Evolutionary conservation across 2,797 vertebrate species (phyloP).

Genomic region (Strix occidentalis): DNA sequence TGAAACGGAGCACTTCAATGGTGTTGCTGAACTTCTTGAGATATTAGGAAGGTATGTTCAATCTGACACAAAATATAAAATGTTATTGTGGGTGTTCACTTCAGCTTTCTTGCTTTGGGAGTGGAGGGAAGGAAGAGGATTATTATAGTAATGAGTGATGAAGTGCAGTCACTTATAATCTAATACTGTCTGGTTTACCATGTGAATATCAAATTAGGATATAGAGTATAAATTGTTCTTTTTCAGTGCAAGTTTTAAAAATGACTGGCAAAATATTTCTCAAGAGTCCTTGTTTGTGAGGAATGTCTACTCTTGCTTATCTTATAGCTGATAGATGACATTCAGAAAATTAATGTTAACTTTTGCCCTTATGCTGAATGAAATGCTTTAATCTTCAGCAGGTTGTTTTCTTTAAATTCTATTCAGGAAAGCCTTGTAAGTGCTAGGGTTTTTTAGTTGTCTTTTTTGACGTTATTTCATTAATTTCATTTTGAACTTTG

Average conservation of each 20-base stretch:
- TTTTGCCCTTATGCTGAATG: neutral
- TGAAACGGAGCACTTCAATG: slow-evolving; percentile 98
- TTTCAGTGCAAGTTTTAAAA: neutral
- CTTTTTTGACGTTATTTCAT: neutral
- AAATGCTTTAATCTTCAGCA: neutral
- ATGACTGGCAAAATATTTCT: neutral
- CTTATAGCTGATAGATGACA: neutral
- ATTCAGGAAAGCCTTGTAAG: neutral
- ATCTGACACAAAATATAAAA: neutral
- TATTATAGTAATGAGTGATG: neutral
- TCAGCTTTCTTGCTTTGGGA: neutral
- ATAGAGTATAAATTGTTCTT: neutral
- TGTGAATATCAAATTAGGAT: neutral
- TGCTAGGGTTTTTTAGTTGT: neutral
- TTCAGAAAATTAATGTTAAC: neutral
- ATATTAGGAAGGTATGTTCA: slow-evolving; percentile 92
- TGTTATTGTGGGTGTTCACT: neutral
- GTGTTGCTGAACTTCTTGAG: slow-evolving; percentile 95
- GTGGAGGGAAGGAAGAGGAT: neutral
- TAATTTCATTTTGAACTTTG: neutral
- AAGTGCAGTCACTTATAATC: neutral
- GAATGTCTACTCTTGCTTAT: neutral
- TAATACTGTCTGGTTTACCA: neutral
- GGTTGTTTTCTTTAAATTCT: neutral
- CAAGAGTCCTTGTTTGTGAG: neutral